phyloP scores from a whole-genome alignment of 2,113 vertebrate genomes.

The Bos indicus region DNA sequence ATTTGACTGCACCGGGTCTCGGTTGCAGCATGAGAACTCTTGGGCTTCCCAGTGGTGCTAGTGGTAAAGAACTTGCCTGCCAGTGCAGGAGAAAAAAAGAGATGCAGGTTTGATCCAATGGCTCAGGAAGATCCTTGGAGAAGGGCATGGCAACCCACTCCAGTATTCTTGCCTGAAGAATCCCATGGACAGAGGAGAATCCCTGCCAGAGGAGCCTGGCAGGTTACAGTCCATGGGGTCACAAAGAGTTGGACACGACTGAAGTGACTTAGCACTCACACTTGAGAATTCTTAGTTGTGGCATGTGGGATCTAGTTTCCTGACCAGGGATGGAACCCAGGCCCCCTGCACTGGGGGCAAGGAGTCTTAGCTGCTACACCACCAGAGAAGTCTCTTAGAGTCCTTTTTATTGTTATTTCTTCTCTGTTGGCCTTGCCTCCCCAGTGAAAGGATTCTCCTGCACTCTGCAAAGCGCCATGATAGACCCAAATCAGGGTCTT shows the following conservation, averaged over 20 bases:
- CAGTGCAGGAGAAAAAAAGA: not conserved
- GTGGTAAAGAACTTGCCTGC: not conserved
- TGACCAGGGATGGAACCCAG: not conserved
- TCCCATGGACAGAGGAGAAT: not conserved
- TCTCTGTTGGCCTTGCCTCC: not conserved
- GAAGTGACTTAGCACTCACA: not conserved
- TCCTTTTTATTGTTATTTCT: not conserved
- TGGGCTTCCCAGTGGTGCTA: not conserved
- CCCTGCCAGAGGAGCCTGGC: not conserved
- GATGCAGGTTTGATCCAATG: not conserved
- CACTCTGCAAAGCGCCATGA: not conserved
- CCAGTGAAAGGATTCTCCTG: not conserved
- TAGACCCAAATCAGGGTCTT: not conserved
- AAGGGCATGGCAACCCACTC: not conserved
- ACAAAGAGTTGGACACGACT: not conserved
- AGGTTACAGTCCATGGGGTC: not conserved
- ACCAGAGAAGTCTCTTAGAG: not conserved
- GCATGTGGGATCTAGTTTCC: not conserved
- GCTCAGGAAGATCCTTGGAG: not conserved
- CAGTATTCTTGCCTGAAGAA: not conserved
- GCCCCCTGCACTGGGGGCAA: not conserved
- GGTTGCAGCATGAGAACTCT: not conserved
- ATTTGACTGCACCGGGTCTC: not conserved
- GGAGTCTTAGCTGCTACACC: not conserved
- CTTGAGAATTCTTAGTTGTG: not conserved